Conservation (phyloP, 2,113 vertebrate species). For the Vulpes vulpes region DNA sequence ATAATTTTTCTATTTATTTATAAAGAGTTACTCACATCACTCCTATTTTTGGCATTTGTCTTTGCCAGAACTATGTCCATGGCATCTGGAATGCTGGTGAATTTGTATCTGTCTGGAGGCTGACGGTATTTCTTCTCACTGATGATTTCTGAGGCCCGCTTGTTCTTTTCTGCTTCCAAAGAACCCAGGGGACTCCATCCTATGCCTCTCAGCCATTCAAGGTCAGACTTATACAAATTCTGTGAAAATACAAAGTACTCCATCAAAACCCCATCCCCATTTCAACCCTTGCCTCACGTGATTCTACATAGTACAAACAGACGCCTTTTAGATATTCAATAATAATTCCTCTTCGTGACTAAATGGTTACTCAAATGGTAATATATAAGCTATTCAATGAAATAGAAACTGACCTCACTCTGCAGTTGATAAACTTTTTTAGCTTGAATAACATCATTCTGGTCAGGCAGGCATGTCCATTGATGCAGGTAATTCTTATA, state of each 20-base stretch:
- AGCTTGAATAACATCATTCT: conserved; percentile 92
- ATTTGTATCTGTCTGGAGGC: conserved; percentile 91
- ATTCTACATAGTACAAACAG: background rate
- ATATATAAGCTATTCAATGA: background rate
- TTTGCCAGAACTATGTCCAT: conserved; percentile 94
- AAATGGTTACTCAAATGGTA: background rate
- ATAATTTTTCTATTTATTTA: background rate
- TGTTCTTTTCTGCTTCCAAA: conserved; percentile 92
- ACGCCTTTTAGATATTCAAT: conserved; percentile 4
- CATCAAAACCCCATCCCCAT: conserved; percentile 3
- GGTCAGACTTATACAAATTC: conserved; percentile 94
- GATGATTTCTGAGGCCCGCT: conserved; percentile 88
- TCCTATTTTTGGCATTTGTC: conserved; percentile 92
- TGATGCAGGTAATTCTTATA: conserved; percentile 91
- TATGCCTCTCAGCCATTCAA: conserved; percentile 90
- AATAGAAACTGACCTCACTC: conserved; percentile 89
- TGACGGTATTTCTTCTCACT: conserved; percentile 88
- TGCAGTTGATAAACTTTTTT: conserved; percentile 92
- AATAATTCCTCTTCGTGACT: conserved; percentile 8
- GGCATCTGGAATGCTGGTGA: conserved; percentile 94
- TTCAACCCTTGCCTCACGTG: background rate
- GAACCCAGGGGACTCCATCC: conserved; percentile 94
- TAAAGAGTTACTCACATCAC: conserved; percentile 90
- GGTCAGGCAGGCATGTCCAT: conserved; percentile 95
- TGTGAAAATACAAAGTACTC: conserved; percentile 79